These are phyloP conservation scores for Sander vitreus DNA, from an alignment of 2,113 vertebrate genomes.

Conservation along the genomic window DNA sequence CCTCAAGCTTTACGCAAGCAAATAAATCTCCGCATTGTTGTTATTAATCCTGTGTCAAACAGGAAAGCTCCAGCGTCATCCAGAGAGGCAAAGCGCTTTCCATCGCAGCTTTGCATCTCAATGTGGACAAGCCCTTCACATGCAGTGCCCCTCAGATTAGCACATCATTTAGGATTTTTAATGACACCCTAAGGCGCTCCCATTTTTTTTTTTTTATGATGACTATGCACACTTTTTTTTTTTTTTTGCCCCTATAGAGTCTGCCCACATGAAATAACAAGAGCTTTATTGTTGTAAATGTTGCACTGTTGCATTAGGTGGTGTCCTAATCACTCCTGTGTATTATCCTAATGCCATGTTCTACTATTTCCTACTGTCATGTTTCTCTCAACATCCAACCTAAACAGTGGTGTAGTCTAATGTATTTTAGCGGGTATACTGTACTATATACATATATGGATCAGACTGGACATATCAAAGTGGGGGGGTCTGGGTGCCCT, in stretches of 20 bases:
- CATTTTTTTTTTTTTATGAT: constrained; percentile 26
- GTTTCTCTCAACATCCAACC: background rate
- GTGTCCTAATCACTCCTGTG: background rate
- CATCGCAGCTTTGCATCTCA: constrained; percentile 76
- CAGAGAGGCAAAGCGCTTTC: constrained; percentile 44
- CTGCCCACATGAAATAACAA: background rate
- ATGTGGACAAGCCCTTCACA: constrained; percentile 33
- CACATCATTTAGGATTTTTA: constrained; percentile 71
- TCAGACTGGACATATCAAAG: no score
- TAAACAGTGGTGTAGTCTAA: no score
- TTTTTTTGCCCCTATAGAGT: constrained; percentile 1
- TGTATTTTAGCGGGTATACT: no score
- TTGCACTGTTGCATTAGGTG: background rate
- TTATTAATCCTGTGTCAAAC: constrained; percentile 82
- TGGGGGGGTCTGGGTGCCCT: no score
- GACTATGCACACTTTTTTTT: constrained; percentile 30
- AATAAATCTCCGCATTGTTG: constrained; percentile 77
- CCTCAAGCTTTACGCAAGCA: constrained; percentile 43
- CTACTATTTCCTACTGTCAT: background rate
- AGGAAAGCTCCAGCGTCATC: constrained; percentile 63
- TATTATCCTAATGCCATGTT: background rate
- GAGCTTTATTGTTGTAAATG: background rate
- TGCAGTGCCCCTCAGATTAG: constrained; percentile 60
- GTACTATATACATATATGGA: no score
- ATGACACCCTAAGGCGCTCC: constrained; percentile 49